Conservation (phyloP, 2,888 invertebrate genomes). For the Cephalotes varians region DNA sequence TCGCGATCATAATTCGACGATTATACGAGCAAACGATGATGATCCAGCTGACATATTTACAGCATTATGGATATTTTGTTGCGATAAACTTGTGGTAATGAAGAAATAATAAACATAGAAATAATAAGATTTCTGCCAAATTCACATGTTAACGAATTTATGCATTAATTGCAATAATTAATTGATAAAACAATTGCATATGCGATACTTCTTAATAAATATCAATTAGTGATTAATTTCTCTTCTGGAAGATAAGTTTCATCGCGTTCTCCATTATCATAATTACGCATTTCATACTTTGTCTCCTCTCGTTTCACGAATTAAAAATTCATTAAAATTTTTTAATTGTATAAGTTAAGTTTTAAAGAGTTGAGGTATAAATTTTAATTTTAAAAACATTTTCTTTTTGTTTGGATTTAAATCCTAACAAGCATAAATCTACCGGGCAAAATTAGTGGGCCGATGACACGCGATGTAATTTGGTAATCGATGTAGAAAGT, state of each 20-base stretch:
- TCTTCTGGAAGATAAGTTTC: background rate
- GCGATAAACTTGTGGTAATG: too few species aligned
- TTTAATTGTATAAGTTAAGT: background rate
- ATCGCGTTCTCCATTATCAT: background rate
- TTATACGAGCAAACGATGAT: background rate
- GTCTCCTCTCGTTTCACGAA: background rate
- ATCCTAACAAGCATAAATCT: background rate
- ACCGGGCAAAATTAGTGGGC: background rate
- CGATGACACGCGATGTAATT: conserved; percentile 26
- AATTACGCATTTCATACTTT: background rate
- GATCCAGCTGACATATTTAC: background rate
- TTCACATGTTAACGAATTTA: background rate
- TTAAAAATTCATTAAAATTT: background rate
- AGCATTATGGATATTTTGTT: background rate
- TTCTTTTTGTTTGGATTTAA: background rate
- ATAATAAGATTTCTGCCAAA: background rate
- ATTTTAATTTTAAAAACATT: background rate
- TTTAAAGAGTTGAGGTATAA: background rate
- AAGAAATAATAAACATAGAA: background rate
- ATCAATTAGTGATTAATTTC: background rate
- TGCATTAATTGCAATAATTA: background rate
- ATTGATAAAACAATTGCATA: background rate
- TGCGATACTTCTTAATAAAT: background rate
- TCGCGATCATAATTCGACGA: background rate
- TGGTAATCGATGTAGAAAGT: conserved; percentile 45